Evolutionary conservation across 2,113 vertebrate species (phyloP), one percentile per base, ranked within the genome.

Genomic region (Raja brachyura): DNA sequence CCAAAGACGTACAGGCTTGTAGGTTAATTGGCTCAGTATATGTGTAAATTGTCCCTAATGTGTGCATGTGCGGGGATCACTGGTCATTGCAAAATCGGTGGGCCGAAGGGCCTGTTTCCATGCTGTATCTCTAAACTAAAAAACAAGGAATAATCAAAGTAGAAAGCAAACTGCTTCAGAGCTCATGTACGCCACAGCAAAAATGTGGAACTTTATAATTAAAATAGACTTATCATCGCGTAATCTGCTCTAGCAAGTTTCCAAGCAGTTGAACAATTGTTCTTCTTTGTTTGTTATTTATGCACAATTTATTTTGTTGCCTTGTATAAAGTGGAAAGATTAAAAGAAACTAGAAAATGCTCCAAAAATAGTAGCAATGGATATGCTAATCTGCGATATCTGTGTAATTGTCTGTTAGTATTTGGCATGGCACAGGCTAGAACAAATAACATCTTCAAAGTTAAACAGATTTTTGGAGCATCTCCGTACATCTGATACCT

Each of bases 381-480:
- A 20, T 90, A 61, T 68, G 63, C 33, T 20, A 33, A 48, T 68
- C 31, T 39, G 33, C 11, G 11, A 9, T 22, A 22, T 48, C 88
- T 70, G 10, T 90, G 31, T 16, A 39, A 33, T 73, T 70, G 31
- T 39, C 20, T 18, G 63, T 20, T 48, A 70, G 33, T 70, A 31
- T 16, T 70, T 70, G 66, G 31, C 66, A 70, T 48, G 18, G 3
- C 31, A 25, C 33, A 90, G 63, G 0, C 28, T 70, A 61, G 31
- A 39, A 59, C 63, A 22, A 90, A 66, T 68, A 14, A 22, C 3
- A 16, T n/a, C 86, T 48, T 90, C 86, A 33, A 22, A 68, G 86
- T 14, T 90, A 68, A 90, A 39, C 88, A 90, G 66, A 90, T 70
- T 70, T 90, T 39, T 39, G 63, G 31, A 90, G 63, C n/a, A 68